Evolutionary conservation across 2,113 vertebrate species (phyloP).

Genomic region (Oncorhynchus clarkii): DNA sequence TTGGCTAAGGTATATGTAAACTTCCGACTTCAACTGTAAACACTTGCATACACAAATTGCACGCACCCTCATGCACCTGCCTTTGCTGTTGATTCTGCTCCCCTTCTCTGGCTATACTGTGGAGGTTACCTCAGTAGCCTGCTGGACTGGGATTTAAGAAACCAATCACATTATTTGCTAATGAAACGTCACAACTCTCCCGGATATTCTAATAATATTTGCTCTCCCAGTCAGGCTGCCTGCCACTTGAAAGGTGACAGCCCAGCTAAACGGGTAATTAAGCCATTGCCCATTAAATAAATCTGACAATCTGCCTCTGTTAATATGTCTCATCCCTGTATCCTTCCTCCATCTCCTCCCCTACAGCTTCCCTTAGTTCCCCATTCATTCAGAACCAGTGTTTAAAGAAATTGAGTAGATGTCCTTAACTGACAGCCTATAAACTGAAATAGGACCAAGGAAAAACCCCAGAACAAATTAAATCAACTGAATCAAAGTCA

Average conservation of each 20-base stretch:
- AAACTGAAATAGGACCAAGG: no score
- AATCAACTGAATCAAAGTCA: no score
- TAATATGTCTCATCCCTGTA: conserved; percentile 17
- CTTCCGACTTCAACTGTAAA: no score
- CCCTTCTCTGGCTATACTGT: background rate
- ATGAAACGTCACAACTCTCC: conserved; percentile 7
- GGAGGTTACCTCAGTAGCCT: background rate
- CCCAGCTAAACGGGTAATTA: conserved; percentile 42
- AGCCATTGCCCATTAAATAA: conserved; percentile 37
- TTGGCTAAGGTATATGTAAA: no score
- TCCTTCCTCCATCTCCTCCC: background rate
- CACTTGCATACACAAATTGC: no score
- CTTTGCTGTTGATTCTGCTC: background rate
- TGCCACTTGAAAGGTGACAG: conserved; percentile 30
- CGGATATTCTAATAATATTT: conserved; percentile 41
- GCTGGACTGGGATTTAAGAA: background rate
- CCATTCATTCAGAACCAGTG: background rate
- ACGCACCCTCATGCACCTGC: background rate
- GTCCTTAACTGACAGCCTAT: no score
- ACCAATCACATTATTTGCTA: conserved; percentile 3
- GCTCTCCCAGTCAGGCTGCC: conserved; percentile 22
- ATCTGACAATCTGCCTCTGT: conserved; percentile 10
- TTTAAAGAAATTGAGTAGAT: background rate
- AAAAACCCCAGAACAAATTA: no score
- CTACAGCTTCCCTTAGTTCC: background rate